phyloP scores from a whole-genome alignment of 2,888 invertebrate genomes.

The Drosophila eohydei region DNA sequence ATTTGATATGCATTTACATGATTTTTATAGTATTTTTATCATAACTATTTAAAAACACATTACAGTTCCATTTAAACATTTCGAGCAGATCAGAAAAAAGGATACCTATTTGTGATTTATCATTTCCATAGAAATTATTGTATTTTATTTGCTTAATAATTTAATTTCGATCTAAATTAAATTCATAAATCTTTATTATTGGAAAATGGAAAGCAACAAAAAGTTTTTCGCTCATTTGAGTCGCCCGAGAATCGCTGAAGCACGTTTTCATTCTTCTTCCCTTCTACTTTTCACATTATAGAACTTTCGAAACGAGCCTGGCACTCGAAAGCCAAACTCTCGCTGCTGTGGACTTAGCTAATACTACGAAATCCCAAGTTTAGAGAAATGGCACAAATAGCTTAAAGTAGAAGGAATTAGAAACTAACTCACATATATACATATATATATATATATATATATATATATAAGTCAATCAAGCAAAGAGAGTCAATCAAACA shows the following conservation, averaged over 20 bases:
- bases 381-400: neutral
- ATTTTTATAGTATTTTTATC: neutral
- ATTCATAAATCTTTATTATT: neutral
- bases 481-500: too few species aligned
- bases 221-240: constrained; percentile 1
- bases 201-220: neutral
- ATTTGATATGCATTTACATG: neutral
- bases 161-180: neutral
- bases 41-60: neutral
- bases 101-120: too few species aligned
- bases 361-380: neutral
- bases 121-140: too few species aligned
- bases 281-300: neutral
- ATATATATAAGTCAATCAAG: neutral
- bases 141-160: too few species aligned
- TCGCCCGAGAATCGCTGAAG: neutral
- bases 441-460: neutral
- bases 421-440: neutral
- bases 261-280: neutral
- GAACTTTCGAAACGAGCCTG: neutral
- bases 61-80: too few species aligned
- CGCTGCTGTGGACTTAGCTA: too few species aligned
- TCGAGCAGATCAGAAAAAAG: too few species aligned
- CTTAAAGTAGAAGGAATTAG: neutral
- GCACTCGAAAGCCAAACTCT: neutral